These are phyloP conservation scores for Chloroclysta siterata DNA, from an alignment of 2,888 invertebrate species.

Conservation along the genomic window DNA sequence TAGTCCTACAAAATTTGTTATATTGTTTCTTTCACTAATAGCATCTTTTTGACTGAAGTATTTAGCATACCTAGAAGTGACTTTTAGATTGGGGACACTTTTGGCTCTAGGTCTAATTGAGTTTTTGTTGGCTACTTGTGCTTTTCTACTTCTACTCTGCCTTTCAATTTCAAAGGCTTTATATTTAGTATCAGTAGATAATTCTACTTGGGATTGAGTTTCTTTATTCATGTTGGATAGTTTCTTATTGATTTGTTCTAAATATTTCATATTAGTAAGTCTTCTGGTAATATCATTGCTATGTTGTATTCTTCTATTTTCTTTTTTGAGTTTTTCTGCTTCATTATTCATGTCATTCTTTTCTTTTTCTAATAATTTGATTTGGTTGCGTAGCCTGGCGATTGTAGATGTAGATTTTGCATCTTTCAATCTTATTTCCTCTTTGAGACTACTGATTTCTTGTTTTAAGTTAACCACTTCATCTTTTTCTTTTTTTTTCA, in stretches of 20 bases:
- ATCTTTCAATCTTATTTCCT: constrained; percentile 89
- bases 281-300: constrained; percentile 84
- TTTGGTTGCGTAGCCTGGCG: constrained; percentile 89
- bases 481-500: constrained; percentile 88
- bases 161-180: constrained; percentile 76
- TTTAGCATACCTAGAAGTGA: constrained; percentile 79
- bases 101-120: constrained; percentile 68
- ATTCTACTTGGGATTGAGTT: constrained; percentile 56
- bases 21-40: constrained; percentile 61
- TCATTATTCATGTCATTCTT: constrained; percentile 87
- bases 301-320: constrained; percentile 86
- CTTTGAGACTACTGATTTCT: constrained; percentile 87
- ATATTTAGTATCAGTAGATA: constrained; percentile 66
- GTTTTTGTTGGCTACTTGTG: constrained; percentile 46
- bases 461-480: constrained; percentile 87
- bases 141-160: constrained; percentile 64
- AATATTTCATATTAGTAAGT: constrained; percentile 88
- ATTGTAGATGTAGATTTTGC: constrained; percentile 89
- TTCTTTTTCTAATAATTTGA: constrained; percentile 89
- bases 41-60: constrained; percentile 79
- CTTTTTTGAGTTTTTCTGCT: constrained; percentile 87
- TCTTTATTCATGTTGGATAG: constrained; percentile 66
- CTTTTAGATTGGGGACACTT: constrained; percentile 80
- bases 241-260: constrained; percentile 90
- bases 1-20: constrained; percentile 46